phyloP scores from a whole-genome alignment of 30 jellyfish, hydroid and myxozoan species.

The Aurelia coerulea region DNA sequence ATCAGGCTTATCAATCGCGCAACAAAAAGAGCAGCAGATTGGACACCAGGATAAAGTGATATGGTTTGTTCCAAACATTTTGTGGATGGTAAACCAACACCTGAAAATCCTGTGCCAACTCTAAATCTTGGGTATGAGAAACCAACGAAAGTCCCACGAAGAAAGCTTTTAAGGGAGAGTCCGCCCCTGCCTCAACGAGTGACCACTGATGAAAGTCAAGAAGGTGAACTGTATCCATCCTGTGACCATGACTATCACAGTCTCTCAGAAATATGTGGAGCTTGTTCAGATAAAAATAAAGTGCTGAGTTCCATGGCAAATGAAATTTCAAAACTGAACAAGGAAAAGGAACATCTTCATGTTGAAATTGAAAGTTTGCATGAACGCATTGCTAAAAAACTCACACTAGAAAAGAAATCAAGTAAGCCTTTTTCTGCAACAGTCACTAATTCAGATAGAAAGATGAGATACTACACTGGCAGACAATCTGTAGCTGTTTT shows the following conservation, averaged over 20 bases:
- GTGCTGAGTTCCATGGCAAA: conserved; percentile 4
- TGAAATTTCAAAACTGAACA: neutral
- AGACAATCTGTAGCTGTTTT: neutral
- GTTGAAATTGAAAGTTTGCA: neutral
- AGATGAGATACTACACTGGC: no score
- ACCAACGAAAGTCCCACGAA: neutral
- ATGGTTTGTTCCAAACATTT: conserved; percentile 62
- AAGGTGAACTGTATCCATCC: no score
- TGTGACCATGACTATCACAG: conserved; percentile 11
- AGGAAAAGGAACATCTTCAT: conserved; percentile 5
- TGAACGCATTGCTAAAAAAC: neutral
- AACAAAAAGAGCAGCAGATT: neutral
- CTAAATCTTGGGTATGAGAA: conserved; percentile 1
- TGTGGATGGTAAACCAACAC: conserved; percentile 53
- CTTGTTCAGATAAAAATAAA: conserved; percentile 2
- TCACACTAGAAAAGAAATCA: neutral
- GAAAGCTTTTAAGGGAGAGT: no score
- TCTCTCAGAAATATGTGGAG: conserved; percentile 6
- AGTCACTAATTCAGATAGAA: neutral
- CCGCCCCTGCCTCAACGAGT: neutral
- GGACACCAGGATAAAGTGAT: conserved; percentile 16
- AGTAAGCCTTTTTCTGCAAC: conserved; percentile 10
- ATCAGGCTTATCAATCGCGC: conserved; percentile 8
- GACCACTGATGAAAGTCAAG: neutral
- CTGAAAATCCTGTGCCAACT: conserved; percentile 20